Evolutionary conservation across 2,888 invertebrate species (phyloP).

Genomic region (Cancer borealis): DNA sequence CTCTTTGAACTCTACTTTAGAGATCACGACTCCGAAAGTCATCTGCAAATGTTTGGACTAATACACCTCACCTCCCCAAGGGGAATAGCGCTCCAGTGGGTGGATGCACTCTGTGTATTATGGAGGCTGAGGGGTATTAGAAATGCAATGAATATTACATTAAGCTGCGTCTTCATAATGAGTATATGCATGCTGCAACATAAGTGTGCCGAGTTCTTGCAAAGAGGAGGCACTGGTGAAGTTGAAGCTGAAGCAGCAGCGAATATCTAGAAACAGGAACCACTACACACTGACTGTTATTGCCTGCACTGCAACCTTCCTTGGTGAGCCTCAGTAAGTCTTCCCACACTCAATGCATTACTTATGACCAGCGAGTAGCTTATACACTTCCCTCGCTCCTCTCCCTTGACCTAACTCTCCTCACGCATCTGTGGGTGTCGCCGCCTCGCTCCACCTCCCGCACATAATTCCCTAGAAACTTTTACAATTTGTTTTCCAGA

Average conservation of each 20-base stretch:
- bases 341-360: neutral
- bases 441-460: constrained; percentile 38
- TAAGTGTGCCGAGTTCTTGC: neutral
- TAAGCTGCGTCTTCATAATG: neutral
- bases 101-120: constrained; percentile 26
- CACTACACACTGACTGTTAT: neutral
- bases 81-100: neutral
- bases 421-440: constrained; percentile 37
- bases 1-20: neutral
- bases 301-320: neutral
- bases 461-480: constrained; percentile 53
- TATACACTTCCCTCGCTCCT: constrained; percentile 3
- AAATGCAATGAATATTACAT: neutral
- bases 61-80: neutral
- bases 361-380: neutral
- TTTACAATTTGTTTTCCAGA: constrained; percentile 53
- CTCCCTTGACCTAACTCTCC: neutral
- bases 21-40: neutral
- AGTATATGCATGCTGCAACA: neutral
- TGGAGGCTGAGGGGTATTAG: neutral
- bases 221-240: neutral
- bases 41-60: constrained; percentile 38
- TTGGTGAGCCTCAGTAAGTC: neutral
- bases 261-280: neutral
- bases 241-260: neutral